Evolutionary conservation across 2,888 invertebrate species (phyloP), one percentile per base, ranked within the genome.

Genomic region (Agonopterix arenella): DNA sequence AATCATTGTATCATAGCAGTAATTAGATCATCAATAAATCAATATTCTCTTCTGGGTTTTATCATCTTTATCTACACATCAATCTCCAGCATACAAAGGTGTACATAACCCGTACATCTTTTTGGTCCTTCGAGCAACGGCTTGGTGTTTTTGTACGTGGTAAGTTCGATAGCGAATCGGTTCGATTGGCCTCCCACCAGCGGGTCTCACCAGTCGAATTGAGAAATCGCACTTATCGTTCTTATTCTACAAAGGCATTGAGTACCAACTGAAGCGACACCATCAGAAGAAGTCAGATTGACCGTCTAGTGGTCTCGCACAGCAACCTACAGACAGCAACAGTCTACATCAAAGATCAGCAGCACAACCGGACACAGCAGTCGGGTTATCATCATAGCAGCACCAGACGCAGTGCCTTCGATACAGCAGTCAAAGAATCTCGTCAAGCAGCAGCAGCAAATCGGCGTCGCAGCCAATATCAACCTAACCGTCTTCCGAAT

Each of bases 121-220:
- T n/a, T n/a, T 42, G 42, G 42, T 42, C 42, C 42, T 42, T 42
- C 42, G 42, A 42, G 42, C 42, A 42, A 42, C 42, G n/a, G 11
- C 11, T 42, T 7, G n/a, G 42, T 42, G 42, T 37, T 37, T 7
- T 11, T 42, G 10, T 42, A 11, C n/a, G 57, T 60, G 56, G 58
- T 59, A 58, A 54, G 49, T 50, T 38, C 54, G 43, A 48, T 54
- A 52, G 41, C 11, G 44, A 46, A 11, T 36, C 44, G 44, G 44
- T 16, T 44, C 8, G 44, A 16, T 16, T 16, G 44, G 44, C 44
- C 44, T 44, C 44, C 44, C 44, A 44, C 44, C 44, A 44, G 44
- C 44, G 44, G 44, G 44, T 44, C 18, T 44, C 44, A 44, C 44
- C 44, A 11, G 18, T 44, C 44, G 7, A 9, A 16, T 44, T 44